Percentiles rank a stretch among this genome's conserved stretches.
These are phyloP conservation scores for Squalus acanthias DNA, from an alignment of 2,797 vertebrate species.

Conservation along the genomic window DNA sequence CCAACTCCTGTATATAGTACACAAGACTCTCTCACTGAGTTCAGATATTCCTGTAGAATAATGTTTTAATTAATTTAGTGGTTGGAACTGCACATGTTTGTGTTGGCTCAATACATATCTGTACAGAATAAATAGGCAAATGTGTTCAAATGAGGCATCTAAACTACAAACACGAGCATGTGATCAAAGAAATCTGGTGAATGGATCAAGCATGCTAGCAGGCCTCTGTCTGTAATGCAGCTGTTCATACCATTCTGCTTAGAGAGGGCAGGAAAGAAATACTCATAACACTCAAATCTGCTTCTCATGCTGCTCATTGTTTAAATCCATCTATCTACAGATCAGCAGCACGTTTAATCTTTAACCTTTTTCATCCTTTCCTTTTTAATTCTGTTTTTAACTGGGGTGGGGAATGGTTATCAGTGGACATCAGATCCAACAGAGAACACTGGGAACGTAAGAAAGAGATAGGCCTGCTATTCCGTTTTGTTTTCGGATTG, in stretches of 20 bases:
- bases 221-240: not conserved
- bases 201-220: not conserved
- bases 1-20: not conserved
- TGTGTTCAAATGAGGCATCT: not conserved
- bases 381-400: not conserved
- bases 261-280: not conserved
- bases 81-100: not conserved
- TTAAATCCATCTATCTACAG: not conserved
- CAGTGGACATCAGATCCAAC: not conserved
- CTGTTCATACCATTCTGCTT: conserved; percentile 2
- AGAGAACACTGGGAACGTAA: not conserved
- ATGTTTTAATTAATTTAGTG: not conserved
- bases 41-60: not conserved
- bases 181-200: not conserved
- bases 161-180: not conserved
- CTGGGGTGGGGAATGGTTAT: not conserved
- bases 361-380: not conserved
- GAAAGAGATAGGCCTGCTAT: not conserved
- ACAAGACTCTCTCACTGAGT: not conserved
- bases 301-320: not conserved
- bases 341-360: not conserved
- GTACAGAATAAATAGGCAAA: not conserved
- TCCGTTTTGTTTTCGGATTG: not conserved
- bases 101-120: not conserved
- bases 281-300: not conserved